Percentiles rank a stretch among this genome's conserved stretches.
These are phyloP conservation scores for Loris lydekkerianus DNA, from an alignment of 2,797 vertebrate genomes.

Conservation along the genomic window DNA sequence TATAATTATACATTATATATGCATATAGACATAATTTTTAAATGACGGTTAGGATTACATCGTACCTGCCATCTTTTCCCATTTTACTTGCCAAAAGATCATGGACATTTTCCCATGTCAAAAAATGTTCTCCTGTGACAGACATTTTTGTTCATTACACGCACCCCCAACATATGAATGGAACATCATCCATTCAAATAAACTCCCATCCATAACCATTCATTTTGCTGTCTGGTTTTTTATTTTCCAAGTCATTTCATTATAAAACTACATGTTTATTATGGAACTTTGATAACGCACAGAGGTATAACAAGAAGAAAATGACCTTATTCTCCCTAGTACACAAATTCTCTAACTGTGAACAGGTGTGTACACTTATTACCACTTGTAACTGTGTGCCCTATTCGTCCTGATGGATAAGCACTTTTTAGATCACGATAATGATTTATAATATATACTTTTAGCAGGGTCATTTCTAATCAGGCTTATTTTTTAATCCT, in stretches of 20 bases:
- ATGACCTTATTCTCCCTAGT: background rate
- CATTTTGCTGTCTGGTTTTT: background rate
- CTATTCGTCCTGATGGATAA: no score
- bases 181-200: background rate
- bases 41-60: background rate
- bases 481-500: background rate
- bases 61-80: background rate
- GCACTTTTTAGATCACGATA: background rate
- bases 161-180: background rate
- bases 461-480: background rate
- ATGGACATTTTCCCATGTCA: background rate
- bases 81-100: background rate
- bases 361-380: no score
- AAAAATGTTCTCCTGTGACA: background rate
- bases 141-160: background rate
- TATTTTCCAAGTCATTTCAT: background rate
- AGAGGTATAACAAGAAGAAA: background rate
- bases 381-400: rapidly evolving
- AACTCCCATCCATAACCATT: background rate
- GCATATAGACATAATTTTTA: background rate
- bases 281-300: background rate
- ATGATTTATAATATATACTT: background rate
- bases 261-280: background rate
- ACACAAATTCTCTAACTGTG: background rate
- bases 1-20: background rate